Evolutionary conservation across 2,797 vertebrate species (phyloP).

Genomic region (Falco cherrug): DNA sequence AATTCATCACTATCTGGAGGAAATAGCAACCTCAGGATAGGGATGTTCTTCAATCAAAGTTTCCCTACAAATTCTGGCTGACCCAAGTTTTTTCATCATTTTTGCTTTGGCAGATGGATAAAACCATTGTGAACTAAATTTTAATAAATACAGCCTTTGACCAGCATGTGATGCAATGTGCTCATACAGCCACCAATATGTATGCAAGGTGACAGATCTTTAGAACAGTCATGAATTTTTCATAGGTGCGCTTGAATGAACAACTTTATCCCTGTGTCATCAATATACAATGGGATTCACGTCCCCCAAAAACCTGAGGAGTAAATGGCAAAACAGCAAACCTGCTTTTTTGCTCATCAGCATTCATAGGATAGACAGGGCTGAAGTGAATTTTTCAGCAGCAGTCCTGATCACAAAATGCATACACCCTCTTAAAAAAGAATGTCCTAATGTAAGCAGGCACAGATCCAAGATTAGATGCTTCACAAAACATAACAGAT

Average conservation of each 20-base stretch:
- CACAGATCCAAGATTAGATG: neutral
- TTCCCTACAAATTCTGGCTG: neutral
- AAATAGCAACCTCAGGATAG: neutral
- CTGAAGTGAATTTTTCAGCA: neutral
- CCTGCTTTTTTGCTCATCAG: neutral
- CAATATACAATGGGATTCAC: conserved; percentile 14
- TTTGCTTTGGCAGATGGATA: neutral
- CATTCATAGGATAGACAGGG: neutral
- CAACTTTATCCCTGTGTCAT: conserved; percentile 35
- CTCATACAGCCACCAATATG: neutral
- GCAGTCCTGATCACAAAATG: neutral
- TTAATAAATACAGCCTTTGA: neutral
- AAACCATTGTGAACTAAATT: neutral
- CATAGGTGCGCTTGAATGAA: conserved; percentile 3
- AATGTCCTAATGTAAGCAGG: neutral
- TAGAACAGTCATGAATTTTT: conserved; percentile 36
- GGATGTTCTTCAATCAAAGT: neutral
- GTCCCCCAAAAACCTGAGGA: neutral
- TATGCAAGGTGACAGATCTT: conserved; percentile 7
- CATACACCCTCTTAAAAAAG: neutral
- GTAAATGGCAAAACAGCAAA: neutral
- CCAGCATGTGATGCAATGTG: neutral
- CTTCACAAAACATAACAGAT: neutral
- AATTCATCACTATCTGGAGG: neutral
- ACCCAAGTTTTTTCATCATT: neutral